These are phyloP conservation scores for Drosophila santomea DNA, from an alignment of 1,140 invertebrate genomes.

Conservation along the genomic window DNA sequence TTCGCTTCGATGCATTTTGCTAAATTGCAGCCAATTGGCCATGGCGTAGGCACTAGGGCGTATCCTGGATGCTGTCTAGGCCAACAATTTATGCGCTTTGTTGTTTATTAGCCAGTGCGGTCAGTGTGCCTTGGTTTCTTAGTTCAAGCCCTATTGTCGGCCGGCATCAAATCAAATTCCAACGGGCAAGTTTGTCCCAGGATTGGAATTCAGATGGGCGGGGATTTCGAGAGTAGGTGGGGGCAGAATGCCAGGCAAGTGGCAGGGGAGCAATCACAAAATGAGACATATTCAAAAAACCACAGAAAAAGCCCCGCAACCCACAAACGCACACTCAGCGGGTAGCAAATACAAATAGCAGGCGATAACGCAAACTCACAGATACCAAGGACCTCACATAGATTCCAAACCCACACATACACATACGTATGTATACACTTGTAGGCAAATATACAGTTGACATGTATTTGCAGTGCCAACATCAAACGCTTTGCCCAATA, in stretches of 20 bases:
- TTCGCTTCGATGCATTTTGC: constrained; percentile 78
- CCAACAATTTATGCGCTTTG: constrained; percentile 71
- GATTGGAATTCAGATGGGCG: not conserved
- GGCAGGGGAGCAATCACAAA: constrained; percentile 73
- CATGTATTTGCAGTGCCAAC: constrained; percentile 76
- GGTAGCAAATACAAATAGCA: constrained; percentile 69
- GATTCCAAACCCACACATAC: constrained; percentile 31
- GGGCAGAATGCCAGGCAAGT: constrained; percentile 62
- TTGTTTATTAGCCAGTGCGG: constrained; percentile 79
- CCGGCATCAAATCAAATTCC: constrained; percentile 69
- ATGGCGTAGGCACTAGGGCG: constrained; percentile 54
- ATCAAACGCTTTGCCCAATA: constrained; percentile 71
- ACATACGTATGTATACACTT: constrained; percentile 1
- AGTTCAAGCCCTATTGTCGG: constrained; percentile 20
- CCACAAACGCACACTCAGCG: constrained; percentile 42
- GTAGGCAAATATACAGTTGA: constrained; percentile 63
- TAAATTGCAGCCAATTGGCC: constrained; percentile 84
- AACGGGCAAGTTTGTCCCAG: constrained; percentile 30
- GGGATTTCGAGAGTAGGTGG: not conserved
- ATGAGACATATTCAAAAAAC: constrained; percentile 80
- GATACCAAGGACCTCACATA: constrained; percentile 22
- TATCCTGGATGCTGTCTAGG: constrained; percentile 10
- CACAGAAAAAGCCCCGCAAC: constrained; percentile 53
- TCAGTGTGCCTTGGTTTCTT: constrained; percentile 51
- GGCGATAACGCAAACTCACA: constrained; percentile 50